Evolutionary conservation across 2,113 vertebrate species (phyloP).

Genomic region (Bos taurus): DNA sequence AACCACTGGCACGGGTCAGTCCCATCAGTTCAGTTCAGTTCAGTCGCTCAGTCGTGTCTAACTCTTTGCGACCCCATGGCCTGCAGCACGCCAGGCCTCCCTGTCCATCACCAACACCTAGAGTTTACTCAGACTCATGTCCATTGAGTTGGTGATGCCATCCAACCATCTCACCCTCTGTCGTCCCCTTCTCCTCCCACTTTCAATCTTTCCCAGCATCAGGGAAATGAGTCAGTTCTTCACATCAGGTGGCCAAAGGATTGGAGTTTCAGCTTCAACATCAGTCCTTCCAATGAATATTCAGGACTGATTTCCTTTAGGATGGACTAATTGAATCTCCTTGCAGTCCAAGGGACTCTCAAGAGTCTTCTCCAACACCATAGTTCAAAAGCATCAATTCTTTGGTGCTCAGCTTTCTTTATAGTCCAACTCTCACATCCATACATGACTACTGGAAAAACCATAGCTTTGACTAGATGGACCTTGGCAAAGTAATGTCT

Average conservation of each 20-base stretch:
- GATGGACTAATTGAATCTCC: not conserved
- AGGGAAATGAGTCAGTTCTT: not conserved
- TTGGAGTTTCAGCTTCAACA: not conserved
- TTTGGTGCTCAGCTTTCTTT: not conserved
- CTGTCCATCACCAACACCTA: not conserved
- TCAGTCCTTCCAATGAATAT: not conserved
- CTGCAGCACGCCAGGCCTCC: not conserved
- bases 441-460: not conserved
- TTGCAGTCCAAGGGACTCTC: not conserved
- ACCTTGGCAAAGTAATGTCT: not conserved
- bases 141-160: not conserved
- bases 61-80: not conserved
- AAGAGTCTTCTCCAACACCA: not conserved
- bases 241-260: not conserved
- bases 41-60: not conserved
- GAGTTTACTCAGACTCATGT: not conserved
- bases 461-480: not conserved
- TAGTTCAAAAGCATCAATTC: not conserved
- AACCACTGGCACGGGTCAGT: not conserved
- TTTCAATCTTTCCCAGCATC: not conserved
- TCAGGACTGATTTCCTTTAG: not conserved
- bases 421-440: not conserved
- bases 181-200: not conserved
- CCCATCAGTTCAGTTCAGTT: not conserved
- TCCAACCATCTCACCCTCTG: not conserved